A percentile compares a stretch with the other conserved stretches of the same genome.
Conservation (phyloP, 2,888 invertebrate species). For the Temnothorax unifasciatus region DNA sequence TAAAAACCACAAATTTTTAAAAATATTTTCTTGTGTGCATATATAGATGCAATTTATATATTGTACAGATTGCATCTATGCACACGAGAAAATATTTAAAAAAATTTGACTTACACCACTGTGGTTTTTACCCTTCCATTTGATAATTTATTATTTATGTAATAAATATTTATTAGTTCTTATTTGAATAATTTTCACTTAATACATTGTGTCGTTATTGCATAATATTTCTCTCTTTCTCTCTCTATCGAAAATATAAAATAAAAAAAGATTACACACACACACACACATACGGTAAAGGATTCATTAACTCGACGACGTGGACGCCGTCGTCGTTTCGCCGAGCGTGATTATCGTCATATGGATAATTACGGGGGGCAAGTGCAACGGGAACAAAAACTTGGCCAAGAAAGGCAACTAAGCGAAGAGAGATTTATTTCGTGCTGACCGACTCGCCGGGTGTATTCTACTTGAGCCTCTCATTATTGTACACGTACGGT, state of each 20-base stretch:
- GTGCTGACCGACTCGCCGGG: slow-evolving; percentile 12
- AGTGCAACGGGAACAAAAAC: slow-evolving; percentile 55
- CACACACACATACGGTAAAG: neutral
- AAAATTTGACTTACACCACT: no score
- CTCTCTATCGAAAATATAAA: neutral
- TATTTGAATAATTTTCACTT: slow-evolving; percentile 4
- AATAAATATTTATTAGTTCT: slow-evolving; percentile 1
- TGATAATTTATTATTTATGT: neutral
- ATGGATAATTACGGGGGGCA: slow-evolving; percentile 32
- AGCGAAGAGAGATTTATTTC: slow-evolving; percentile 65
- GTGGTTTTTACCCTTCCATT: no score
- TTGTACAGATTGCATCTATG: no score
- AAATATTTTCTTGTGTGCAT: no score
- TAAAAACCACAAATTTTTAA: no score
- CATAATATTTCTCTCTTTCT: neutral
- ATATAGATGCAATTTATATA: no score
- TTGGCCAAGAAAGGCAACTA: slow-evolving; percentile 52
- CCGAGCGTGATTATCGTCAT: slow-evolving; percentile 32
- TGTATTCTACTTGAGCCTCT: slow-evolving; percentile 24
- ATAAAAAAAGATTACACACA: neutral
- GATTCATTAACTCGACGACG: slow-evolving; percentile 29
- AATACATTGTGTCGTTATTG: neutral
- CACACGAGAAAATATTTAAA: no score
- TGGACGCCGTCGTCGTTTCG: slow-evolving; percentile 15
- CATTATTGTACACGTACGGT: slow-evolving; percentile 22